phyloP scores from a whole-genome alignment of 2,797 vertebrate genomes.

The Silurus aristotelis region DNA sequence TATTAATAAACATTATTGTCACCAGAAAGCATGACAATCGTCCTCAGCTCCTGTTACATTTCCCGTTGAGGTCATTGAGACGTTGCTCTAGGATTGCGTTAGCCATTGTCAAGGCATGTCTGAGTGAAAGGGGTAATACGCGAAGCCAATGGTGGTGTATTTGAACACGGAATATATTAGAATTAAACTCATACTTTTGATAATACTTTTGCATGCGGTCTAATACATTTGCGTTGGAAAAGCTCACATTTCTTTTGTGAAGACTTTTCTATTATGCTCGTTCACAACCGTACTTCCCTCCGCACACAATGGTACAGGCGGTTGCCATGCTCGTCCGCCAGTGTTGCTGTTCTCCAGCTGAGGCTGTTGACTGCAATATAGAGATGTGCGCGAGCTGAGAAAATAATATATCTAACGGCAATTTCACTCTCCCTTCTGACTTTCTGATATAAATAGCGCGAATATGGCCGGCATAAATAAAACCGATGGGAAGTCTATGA shows the following conservation, averaged over 20 bases:
- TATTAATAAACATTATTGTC: no score
- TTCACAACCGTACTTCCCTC: rapidly evolving
- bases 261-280: neutral
- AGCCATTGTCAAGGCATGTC: neutral
- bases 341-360: conserved; percentile 65
- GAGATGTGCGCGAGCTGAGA: conserved; percentile 54
- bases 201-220: rapidly evolving
- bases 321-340: conserved; percentile 68
- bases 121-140: neutral
- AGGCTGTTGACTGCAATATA: conserved; percentile 60
- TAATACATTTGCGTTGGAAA: neutral
- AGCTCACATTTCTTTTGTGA: neutral
- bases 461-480: conserved; percentile 70
- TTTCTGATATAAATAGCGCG: conserved; percentile 31
- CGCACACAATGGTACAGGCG: conserved; percentile 64
- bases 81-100: conserved; percentile 38
- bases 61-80: neutral
- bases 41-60: neutral
- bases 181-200: neutral
- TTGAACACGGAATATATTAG: neutral
- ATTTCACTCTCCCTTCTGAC: neutral
- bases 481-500: conserved; percentile 66
- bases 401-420: neutral
- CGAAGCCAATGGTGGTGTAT: neutral
- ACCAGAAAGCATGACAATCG: neutral